phyloP scores from a whole-genome alignment of 2,888 invertebrate genomes.

The Ophion ellenae region DNA sequence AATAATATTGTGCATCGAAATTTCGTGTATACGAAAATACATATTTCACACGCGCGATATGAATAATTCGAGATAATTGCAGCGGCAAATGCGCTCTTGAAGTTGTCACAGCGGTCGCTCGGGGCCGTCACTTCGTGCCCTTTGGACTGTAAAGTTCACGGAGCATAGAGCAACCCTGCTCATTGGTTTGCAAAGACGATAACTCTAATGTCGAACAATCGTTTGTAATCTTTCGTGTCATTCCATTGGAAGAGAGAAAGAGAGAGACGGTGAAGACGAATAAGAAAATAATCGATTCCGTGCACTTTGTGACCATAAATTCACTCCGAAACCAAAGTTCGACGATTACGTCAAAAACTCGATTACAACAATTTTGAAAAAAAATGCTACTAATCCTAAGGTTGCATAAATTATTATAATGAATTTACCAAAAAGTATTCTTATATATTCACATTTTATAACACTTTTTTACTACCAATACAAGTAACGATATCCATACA shows the following conservation, averaged over 20 bases:
- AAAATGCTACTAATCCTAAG: too few relatives aligned
- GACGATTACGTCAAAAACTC: neutral
- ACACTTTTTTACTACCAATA: too few relatives aligned
- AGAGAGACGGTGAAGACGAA: neutral
- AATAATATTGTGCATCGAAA: too few relatives aligned
- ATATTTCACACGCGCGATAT: neutral
- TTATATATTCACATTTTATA: too few relatives aligned
- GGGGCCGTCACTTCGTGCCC: neutral
- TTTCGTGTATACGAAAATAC: too few relatives aligned
- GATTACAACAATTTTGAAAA: too few relatives aligned
- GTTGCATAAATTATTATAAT: too few relatives aligned
- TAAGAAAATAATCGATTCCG: neutral
- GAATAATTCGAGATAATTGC: neutral
- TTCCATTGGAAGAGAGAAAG: neutral
- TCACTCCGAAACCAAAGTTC: neutral
- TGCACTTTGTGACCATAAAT: conserved; percentile 53
- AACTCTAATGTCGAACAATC: neutral
- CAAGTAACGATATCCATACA: too few relatives aligned
- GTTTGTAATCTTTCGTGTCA: neutral
- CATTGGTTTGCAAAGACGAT: neutral
- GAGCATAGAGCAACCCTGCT: conserved; percentile 14
- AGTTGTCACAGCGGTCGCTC: neutral
- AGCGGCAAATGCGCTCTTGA: neutral
- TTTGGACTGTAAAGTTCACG: conserved; percentile 7
- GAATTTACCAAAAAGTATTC: too few relatives aligned